These are phyloP conservation scores for Myrmecophaga tridactyla DNA, from an alignment of 2,113 vertebrate genomes.

Conservation along the genomic window DNA sequence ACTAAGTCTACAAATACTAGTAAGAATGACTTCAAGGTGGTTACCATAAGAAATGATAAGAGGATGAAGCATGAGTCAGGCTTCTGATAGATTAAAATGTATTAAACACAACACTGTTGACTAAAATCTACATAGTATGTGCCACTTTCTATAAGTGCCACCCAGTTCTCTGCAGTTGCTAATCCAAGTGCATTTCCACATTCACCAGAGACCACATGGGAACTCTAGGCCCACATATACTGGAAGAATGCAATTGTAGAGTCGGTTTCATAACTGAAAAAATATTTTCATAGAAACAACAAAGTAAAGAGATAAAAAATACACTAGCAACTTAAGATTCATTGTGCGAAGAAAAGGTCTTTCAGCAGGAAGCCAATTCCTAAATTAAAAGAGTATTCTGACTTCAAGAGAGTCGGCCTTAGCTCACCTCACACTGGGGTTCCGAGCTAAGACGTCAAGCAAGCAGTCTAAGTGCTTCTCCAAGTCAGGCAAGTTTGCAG, in stretches of 20 bases:
- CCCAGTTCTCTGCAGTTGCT: not conserved
- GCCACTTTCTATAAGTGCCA: not conserved
- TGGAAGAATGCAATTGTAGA: not conserved
- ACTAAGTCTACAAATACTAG: not conserved
- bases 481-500: slow-evolving; percentile 73
- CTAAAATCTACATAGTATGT: not conserved
- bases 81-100: not conserved
- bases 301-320: slow-evolving; percentile 4
- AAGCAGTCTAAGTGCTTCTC: slow-evolving; percentile 80
- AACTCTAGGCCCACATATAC: not conserved
- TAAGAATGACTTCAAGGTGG: not conserved
- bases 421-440: slow-evolving; percentile 85
- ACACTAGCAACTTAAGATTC: slow-evolving; percentile 42
- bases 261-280: slow-evolving; percentile 29
- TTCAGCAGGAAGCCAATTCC: slow-evolving; percentile 52
- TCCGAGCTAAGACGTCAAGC: slow-evolving; percentile 89
- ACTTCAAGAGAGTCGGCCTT: slow-evolving; percentile 83
- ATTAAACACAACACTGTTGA: not conserved
- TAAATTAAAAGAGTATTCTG: slow-evolving; percentile 71
- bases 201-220: not conserved
- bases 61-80: not conserved
- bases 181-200: not conserved
- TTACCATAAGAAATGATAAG: not conserved
- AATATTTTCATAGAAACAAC: slow-evolving; percentile 48
- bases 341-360: slow-evolving; percentile 65